These are phyloP conservation scores for Passer montanus DNA, from an alignment of 2,113 vertebrate species.

Conservation along the genomic window DNA sequence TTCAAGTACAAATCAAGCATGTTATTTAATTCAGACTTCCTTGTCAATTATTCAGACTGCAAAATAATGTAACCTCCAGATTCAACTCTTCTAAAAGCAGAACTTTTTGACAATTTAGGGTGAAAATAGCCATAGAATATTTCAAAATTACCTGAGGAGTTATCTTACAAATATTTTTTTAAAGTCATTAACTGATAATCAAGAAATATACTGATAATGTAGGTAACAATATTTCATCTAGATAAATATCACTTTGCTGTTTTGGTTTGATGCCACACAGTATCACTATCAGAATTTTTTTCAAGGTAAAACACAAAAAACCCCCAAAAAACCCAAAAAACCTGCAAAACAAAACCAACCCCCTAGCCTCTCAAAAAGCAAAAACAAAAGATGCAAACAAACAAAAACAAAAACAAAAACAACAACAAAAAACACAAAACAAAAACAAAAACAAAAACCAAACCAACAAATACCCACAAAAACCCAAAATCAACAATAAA, in stretches of 20 bases:
- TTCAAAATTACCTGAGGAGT: not conserved
- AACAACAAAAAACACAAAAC: too few species aligned
- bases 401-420: not conserved
- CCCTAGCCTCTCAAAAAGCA: accelerated
- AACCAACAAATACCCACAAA: not conserved
- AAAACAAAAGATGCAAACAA: not conserved
- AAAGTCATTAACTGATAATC: not conserved
- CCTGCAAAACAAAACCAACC: not conserved
- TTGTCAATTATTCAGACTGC: not conserved
- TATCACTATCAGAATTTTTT: not conserved
- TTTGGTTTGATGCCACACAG: not conserved
- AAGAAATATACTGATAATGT: not conserved
- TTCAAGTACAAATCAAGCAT: not conserved
- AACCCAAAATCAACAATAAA: too few species aligned
- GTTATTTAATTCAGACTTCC: not conserved
- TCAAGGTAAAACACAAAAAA: not conserved
- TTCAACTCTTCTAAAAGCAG: not conserved
- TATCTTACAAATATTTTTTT: not conserved
- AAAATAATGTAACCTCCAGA: not conserved
- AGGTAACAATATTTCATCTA: not conserved
- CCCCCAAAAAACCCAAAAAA: not conserved
- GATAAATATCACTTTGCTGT: not conserved
- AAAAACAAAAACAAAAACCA: not conserved
- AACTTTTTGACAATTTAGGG: not conserved
- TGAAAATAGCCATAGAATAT: not conserved